Base-by-base conservation (phyloP, 2,113 vertebrate species). In the Isichthys henryi region DNA sequence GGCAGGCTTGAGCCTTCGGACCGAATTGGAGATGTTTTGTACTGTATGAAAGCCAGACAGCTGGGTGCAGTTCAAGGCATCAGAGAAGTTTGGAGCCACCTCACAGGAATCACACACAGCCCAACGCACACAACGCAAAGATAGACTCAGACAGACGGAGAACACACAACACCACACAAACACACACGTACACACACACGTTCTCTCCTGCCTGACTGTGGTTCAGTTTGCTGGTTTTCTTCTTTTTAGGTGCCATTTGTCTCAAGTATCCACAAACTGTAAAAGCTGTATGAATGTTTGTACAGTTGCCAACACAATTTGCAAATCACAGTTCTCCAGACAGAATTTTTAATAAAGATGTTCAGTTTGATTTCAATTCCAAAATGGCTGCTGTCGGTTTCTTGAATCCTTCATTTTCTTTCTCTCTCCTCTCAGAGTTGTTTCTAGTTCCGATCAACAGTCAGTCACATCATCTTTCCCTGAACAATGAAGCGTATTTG, bases 231-330 rank as follows among this genome's bases (percentile, higher is more conserved):
- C 43, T 45, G 45, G 88, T 35, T n/a, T 70, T 49, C 87, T 70
- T 23, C 87, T 46, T 23, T 46, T 88, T 88, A 88, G 62, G 19
- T 48, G 87, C 87, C 45, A 48, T 70, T 43, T 58, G 58, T 74
- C 62, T 45, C 87, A 70, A 88, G 43, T 70, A 88, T 88, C 46
- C 62, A 88, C 56, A n/a, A 70, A 45, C 87, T 88, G 88, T 88
- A 88, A 70, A 77, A 43, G 45, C 27, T 70, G 46, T 70, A 77
- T 66, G 88, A 88, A 49, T 88, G 88, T 88, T 50, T 88, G 45
- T 88, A 88, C 48, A 27, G 88, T 80, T 80, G 15, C 35, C 74
- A 80, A 43, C n/a, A 39, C 74, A 80, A 80, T 77, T 77, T 39
- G 1, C 35, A 88, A 88, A 39, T 46, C 66, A 39, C n/a, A n/a